These are phyloP conservation scores for Ariolimax columbianus DNA, from an alignment of 2,888 invertebrate genomes.

Conservation along the genomic window DNA sequence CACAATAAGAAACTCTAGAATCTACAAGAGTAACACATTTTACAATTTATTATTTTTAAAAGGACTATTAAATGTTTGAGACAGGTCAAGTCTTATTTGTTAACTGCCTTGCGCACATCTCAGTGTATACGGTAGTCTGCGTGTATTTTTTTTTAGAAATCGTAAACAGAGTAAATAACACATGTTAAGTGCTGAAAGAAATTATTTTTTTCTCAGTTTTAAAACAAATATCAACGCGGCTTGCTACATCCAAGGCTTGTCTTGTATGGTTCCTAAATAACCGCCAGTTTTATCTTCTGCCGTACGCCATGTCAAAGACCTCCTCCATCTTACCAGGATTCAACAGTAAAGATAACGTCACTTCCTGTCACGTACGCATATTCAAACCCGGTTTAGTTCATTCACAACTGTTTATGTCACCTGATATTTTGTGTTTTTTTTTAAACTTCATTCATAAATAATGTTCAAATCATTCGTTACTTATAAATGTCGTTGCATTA, in stretches of 20 bases:
- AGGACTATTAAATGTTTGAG: too few species aligned
- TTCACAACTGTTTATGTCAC: background rate
- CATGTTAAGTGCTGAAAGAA: background rate
- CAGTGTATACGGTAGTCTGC: background rate
- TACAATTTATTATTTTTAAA: too few species aligned
- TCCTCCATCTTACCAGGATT: background rate
- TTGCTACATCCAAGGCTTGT: background rate
- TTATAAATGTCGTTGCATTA: too few species aligned
- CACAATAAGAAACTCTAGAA: too few species aligned
- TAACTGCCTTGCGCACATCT: too few species aligned
- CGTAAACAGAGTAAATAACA: background rate
- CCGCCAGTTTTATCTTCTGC: background rate
- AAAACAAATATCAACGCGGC: background rate
- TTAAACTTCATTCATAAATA: background rate
- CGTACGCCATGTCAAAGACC: constrained; percentile 8
- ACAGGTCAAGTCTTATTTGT: too few species aligned
- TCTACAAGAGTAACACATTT: too few species aligned
- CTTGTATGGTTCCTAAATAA: background rate
- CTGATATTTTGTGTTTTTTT: background rate
- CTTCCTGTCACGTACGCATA: constrained; percentile 27
- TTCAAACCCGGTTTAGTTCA: background rate
- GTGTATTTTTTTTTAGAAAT: background rate
- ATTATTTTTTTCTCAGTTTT: background rate
- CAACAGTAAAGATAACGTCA: constrained; percentile 1
- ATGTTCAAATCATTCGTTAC: background rate